Percentiles rank a stretch among this genome's conserved stretches.
Evolutionary conservation across 2,113 vertebrate genomes (phyloP).

Genomic region (Neodontobutis hainanensis): DNA sequence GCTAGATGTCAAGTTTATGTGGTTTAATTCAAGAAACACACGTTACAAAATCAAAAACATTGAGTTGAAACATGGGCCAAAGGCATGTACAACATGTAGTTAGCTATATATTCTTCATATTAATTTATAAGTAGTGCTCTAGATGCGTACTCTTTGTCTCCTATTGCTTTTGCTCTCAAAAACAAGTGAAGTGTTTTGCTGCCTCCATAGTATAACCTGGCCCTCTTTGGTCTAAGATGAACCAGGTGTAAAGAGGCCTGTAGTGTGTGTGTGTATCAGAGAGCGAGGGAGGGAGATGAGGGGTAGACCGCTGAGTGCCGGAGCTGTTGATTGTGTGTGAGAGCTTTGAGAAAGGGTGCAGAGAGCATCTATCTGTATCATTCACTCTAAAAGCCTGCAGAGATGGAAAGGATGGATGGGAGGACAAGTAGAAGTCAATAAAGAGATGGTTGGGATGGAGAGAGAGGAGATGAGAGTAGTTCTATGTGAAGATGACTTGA

Average conservation of each 20-base stretch:
- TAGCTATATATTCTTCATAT: too few species aligned
- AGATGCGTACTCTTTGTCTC: background rate
- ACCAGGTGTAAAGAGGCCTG: constrained; percentile 45
- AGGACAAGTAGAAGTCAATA: constrained; percentile 76
- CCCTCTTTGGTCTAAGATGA: constrained; percentile 30
- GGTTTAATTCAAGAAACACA: too few species aligned
- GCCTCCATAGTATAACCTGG: constrained; percentile 53
- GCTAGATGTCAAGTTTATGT: too few species aligned
- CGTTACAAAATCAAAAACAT: too few species aligned
- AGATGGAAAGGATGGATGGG: constrained; percentile 73
- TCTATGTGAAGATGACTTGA: constrained; percentile 66
- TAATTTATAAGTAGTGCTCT: constrained; percentile 6
- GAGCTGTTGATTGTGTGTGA: constrained; percentile 72
- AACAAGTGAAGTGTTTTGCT: constrained; percentile 57
- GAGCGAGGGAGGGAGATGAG: constrained; percentile 39
- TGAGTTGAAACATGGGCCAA: too few species aligned
- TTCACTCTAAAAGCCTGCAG: constrained; percentile 74
- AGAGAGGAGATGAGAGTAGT: constrained; percentile 63
- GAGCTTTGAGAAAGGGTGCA: constrained; percentile 72
- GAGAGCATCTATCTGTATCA: constrained; percentile 77
- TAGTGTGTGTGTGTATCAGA: constrained; percentile 1
- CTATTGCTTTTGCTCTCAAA: constrained; percentile 18
- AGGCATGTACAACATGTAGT: too few species aligned
- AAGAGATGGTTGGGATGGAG: constrained; percentile 64
- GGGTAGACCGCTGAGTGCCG: constrained; percentile 62